Percentiles rank a stretch among this genome's conserved stretches.
Conservation (phyloP, 2,113 vertebrate species). For the Ceyx melanurus region DNA sequence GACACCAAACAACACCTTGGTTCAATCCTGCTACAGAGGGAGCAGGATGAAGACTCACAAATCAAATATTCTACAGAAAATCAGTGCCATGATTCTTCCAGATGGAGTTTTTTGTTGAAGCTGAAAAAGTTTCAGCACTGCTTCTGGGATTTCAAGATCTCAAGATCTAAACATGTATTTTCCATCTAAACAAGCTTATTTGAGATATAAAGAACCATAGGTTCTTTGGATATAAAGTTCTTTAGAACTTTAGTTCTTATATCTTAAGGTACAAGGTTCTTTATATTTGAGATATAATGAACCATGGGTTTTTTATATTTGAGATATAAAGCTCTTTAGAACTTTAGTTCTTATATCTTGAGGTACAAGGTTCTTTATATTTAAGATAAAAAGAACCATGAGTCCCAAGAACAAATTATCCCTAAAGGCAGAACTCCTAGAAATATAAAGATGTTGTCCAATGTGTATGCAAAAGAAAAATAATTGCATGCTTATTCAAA, state of each 20-base stretch:
- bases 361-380: too few relatives aligned
- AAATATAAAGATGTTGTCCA: background rate
- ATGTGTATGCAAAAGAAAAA: background rate
- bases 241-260: too few relatives aligned
- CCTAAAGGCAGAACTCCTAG: background rate
- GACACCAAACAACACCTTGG: background rate
- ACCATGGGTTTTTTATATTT: too few relatives aligned
- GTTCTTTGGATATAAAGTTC: too few relatives aligned
- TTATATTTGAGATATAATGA: too few relatives aligned
- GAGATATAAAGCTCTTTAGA: too few relatives aligned
- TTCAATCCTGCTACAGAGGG: background rate
- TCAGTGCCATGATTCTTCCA: background rate
- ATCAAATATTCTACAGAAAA: background rate
- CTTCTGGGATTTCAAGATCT: background rate
- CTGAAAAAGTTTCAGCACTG: background rate
- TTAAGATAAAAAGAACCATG: background rate
- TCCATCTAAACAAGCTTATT: background rate
- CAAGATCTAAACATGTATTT: background rate
- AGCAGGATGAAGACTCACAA: background rate
- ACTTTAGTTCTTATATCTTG: too few relatives aligned
- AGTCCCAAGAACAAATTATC: background rate
- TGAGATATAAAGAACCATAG: background rate
- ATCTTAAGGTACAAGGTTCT: too few relatives aligned
- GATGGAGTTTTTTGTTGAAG: background rate
- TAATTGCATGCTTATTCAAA: constrained; percentile 32